Conservation (phyloP, 1,140 invertebrate species). For the Drosophila guanche region DNA sequence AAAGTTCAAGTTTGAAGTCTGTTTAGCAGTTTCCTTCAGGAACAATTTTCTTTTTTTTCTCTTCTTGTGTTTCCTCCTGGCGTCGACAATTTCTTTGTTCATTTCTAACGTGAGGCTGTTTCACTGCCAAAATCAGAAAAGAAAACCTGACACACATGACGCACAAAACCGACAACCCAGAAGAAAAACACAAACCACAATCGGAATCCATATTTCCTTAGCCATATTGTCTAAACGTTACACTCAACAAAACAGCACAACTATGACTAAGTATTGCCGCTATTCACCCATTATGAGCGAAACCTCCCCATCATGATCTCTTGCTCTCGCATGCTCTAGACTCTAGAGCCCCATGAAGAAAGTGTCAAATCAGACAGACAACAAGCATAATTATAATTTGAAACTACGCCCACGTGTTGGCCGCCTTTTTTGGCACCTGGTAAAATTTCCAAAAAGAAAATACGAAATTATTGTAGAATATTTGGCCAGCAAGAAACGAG, state of each 20-base stretch:
- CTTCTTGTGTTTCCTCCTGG: no score
- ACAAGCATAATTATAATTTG: slow-evolving; percentile 47
- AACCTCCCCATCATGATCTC: slow-evolving; percentile 13
- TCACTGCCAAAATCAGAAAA: slow-evolving; percentile 36
- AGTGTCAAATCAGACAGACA: slow-evolving; percentile 50
- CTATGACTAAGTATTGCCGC: slow-evolving; percentile 50
- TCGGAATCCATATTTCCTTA: slow-evolving; percentile 54
- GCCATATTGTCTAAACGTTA: slow-evolving; percentile 42
- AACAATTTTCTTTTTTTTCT: no score
- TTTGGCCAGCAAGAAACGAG: slow-evolving; percentile 38
- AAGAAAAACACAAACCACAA: slow-evolving; percentile 22
- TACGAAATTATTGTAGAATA: slow-evolving; percentile 3
- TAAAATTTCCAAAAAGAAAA: slow-evolving; percentile 70
- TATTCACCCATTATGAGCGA: slow-evolving; percentile 8
- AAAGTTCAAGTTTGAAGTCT: no score
- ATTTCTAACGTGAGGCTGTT: slow-evolving; percentile 4
- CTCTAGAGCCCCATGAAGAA: slow-evolving; percentile 20
- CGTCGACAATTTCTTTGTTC: no score
- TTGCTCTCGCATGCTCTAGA: not conserved
- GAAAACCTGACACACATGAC: slow-evolving; percentile 29
- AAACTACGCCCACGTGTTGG: slow-evolving; percentile 39
- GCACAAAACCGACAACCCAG: no score
- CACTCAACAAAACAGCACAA: slow-evolving; percentile 18
- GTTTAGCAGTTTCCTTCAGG: no score
- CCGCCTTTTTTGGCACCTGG: slow-evolving; percentile 59